phyloP scores from a whole-genome alignment of 37 sponge, comb jelly and placozoan species.

The Cladorhizidae sp. region DNA sequence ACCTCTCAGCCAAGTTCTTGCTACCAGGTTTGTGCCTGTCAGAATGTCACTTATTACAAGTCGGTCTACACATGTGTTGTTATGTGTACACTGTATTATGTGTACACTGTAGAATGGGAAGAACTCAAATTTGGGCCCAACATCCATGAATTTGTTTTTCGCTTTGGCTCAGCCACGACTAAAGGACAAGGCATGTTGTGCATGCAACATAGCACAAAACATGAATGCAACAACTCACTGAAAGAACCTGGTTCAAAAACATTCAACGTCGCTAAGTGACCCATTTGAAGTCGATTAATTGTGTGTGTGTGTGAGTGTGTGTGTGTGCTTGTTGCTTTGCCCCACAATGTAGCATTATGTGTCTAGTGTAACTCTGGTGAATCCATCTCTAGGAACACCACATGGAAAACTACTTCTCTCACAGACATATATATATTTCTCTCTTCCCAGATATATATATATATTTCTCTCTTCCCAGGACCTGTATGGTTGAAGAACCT shows the following conservation, averaged over 20 bases:
- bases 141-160: slow-evolving; percentile 81
- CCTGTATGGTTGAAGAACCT: slow-evolving; percentile 96
- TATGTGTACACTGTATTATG: too few species aligned
- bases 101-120: not conserved
- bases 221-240: too few species aligned
- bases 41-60: not conserved
- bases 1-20: slow-evolving; percentile 83
- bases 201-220: not conserved
- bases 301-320: too few species aligned
- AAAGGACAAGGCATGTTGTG: slow-evolving; percentile 77
- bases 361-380: too few species aligned
- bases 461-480: slow-evolving; percentile 35
- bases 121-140: slow-evolving; percentile 83
- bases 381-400: not conserved
- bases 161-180: slow-evolving; percentile 87
- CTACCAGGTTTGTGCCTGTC: not conserved
- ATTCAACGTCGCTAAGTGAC: too few species aligned
- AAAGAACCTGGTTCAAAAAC: too few species aligned
- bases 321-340: too few species aligned
- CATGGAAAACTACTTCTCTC: not conserved
- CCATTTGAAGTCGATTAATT: too few species aligned
- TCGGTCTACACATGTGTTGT: too few species aligned
- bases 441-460: not conserved
- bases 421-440: not conserved
- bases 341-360: too few species aligned